A percentile compares a stretch with the other conserved stretches of the same genome.
Conservation (phyloP, 2,888 invertebrate species). For the Lasius fuliginosus region DNA sequence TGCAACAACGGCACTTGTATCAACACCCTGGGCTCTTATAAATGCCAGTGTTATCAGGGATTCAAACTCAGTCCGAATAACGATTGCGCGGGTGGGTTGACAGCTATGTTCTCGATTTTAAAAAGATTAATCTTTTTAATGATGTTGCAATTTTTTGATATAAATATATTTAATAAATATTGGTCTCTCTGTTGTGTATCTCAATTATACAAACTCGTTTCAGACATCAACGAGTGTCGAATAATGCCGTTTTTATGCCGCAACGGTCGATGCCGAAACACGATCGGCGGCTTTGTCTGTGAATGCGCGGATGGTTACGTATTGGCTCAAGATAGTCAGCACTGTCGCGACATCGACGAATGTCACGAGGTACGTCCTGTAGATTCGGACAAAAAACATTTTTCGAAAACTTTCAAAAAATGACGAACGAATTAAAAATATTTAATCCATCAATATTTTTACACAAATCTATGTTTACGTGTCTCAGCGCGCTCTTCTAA, state of each 20-base stretch:
- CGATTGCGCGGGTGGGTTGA: conserved; percentile 90
- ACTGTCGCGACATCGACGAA: conserved; percentile 94
- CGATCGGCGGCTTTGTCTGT: conserved; percentile 93
- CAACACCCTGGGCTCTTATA: conserved; percentile 91
- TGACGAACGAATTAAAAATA: too few species aligned
- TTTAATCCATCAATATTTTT: background rate
- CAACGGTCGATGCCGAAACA: conserved; percentile 94
- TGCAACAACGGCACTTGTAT: conserved; percentile 93
- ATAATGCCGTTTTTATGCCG: conserved; percentile 94
- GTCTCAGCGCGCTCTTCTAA: background rate
- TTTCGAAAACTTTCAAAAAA: background rate
- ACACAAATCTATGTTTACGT: background rate
- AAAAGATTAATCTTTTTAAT: background rate
- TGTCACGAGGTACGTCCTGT: conserved; percentile 89
- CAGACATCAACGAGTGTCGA: conserved; percentile 94
- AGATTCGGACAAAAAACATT: background rate
- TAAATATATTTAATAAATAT: background rate
- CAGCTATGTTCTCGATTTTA: background rate
- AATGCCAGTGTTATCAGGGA: conserved; percentile 92
- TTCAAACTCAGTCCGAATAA: conserved; percentile 93
- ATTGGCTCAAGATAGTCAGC: conserved; percentile 91
- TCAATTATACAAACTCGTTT: conserved; percentile 42
- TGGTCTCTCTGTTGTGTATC: background rate
- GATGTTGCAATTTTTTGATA: background rate
- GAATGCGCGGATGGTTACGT: conserved; percentile 94